phyloP scores from a whole-genome alignment of 37 sponge, comb jelly and placozoan species.

The Ianthella basta region DNA sequence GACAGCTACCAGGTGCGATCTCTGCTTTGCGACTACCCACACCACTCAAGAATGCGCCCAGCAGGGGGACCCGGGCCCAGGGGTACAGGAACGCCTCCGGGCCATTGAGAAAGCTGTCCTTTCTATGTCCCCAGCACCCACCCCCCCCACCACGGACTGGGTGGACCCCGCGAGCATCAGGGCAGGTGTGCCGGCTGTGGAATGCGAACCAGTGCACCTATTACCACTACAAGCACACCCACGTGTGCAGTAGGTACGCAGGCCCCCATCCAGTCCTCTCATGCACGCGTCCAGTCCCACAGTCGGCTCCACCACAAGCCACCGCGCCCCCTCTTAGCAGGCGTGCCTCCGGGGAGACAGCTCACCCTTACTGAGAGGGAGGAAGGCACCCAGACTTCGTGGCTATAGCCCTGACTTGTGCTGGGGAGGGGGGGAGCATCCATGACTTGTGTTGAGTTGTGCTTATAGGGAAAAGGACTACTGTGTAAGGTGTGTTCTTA shows the following conservation, averaged over 20 bases:
- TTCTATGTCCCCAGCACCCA: background rate
- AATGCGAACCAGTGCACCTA: conserved; percentile 11
- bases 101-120: background rate
- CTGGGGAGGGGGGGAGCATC: background rate
- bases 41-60: background rate
- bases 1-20: background rate
- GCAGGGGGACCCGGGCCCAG: background rate
- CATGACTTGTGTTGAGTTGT: no score
- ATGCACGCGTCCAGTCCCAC: conserved; percentile 8
- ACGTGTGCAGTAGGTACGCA: conserved; percentile 19
- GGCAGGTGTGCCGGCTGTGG: background rate
- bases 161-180: no score
- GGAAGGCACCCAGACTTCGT: background rate
- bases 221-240: conserved; percentile 20
- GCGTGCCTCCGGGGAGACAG: background rate
- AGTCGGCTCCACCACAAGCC: background rate
- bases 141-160: background rate
- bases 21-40: conserved; percentile 11
- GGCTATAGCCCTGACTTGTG: background rate
- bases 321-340: background rate
- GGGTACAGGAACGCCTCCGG: background rate
- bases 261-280: conserved; percentile 10
- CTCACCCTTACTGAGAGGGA: no score
- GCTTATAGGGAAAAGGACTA: no score
- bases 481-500: no score